Conservation (phyloP, 2,888 invertebrate species). For the Elmis aenea region DNA sequence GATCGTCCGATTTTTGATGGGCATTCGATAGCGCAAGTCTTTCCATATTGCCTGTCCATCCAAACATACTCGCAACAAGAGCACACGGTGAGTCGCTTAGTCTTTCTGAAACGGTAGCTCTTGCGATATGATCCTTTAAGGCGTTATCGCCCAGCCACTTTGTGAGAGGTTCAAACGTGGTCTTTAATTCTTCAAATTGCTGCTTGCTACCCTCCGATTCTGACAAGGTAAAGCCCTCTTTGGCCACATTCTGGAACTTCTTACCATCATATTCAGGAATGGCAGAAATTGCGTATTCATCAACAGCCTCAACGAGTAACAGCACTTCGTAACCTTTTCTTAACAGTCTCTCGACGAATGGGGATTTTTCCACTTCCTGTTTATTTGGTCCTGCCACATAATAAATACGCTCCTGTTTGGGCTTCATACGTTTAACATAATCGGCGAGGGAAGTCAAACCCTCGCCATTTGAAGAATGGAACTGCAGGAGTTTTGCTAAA, state of each 20-base stretch:
- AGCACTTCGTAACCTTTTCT: constrained; percentile 94
- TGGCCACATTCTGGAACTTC: constrained; percentile 99
- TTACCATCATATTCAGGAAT: constrained; percentile 97
- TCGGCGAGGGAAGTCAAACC: constrained; percentile 72
- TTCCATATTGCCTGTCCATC: constrained; percentile 99
- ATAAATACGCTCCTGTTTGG: constrained; percentile 90
- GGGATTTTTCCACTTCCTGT: constrained; percentile 83
- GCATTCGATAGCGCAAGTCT: constrained; percentile 91
- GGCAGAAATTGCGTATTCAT: constrained; percentile 95
- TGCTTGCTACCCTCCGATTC: constrained; percentile 69
- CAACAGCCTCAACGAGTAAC: constrained; percentile 92
- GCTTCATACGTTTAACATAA: constrained; percentile 93
- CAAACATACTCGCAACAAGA: constrained; percentile 92
- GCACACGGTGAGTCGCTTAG: constrained; percentile 92
- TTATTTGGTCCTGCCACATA: constrained; percentile 90
- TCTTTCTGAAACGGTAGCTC: constrained; percentile 81
- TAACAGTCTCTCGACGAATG: constrained; percentile 91
- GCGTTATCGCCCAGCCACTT: constrained; percentile 82
- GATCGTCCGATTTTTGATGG: constrained; percentile 92
- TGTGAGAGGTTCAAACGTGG: constrained; percentile 80
- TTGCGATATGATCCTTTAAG: constrained; percentile 71
- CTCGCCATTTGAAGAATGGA: constrained; percentile 73
- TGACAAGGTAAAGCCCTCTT: constrained; percentile 88
- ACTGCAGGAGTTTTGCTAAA: constrained; percentile 88
- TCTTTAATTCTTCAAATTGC: constrained; percentile 69